phyloP scores from a whole-genome alignment of 2,113 vertebrate species.

The Gymnocephalus cernua region DNA sequence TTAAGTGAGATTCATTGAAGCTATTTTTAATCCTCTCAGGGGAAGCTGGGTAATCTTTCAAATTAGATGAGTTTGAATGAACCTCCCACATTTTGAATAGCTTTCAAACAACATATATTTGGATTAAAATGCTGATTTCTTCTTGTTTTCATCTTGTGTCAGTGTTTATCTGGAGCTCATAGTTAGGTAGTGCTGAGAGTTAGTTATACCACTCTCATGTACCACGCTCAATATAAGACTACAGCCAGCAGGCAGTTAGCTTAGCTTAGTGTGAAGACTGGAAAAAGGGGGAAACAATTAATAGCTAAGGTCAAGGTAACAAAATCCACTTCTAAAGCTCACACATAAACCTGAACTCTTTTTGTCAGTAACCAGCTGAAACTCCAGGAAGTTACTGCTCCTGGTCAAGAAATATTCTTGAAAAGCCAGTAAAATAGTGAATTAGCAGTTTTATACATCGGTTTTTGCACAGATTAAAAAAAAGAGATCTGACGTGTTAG shows the following conservation, averaged over 20 bases:
- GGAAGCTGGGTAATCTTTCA: constrained; percentile 21
- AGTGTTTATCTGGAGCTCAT: neutral
- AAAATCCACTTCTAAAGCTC: neutral
- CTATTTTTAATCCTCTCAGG: constrained; percentile 43
- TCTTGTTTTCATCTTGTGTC: neutral
- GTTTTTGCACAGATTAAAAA: neutral
- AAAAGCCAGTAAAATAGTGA: neutral
- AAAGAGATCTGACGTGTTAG: neutral
- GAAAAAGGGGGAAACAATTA: neutral
- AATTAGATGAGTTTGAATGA: constrained; percentile 14
- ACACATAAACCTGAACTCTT: neutral
- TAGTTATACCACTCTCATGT: neutral
- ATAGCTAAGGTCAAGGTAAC: neutral
- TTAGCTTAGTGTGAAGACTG: constrained; percentile 1
- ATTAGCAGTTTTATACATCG: neutral
- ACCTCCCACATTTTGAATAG: neutral
- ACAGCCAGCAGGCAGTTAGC: neutral
- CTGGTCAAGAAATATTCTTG: neutral
- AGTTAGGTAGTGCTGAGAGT: neutral
- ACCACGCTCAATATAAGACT: neutral
- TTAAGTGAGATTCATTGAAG: constrained; percentile 32
- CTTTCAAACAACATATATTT: constrained; percentile 13
- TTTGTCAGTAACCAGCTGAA: neutral
- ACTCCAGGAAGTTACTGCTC: neutral
- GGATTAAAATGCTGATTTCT: neutral